These are phyloP conservation scores for Numenius arquata DNA, from an alignment of 2,113 vertebrate species.

Conservation along the genomic window DNA sequence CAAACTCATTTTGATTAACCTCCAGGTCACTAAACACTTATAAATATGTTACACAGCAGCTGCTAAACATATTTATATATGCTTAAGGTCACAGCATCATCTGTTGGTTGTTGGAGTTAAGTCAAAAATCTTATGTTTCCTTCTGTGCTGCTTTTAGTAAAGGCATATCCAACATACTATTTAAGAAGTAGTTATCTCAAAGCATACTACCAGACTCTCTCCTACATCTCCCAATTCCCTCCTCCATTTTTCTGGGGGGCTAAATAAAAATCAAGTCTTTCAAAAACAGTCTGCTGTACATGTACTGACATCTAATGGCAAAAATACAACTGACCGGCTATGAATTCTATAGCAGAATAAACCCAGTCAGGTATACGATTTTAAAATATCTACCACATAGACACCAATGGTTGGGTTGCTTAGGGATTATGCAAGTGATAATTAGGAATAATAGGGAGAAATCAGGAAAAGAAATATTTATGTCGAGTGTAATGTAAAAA, in stretches of 20 bases:
- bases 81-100: conserved; percentile 55
- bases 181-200: not conserved
- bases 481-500: not conserved
- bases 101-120: conserved; percentile 40
- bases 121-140: conserved; percentile 47
- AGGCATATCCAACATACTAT: not conserved
- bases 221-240: conserved; percentile 22
- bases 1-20: conserved; percentile 55
- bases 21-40: conserved; percentile 46
- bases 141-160: conserved; percentile 54
- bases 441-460: not conserved
- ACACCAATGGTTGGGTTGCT: not conserved
- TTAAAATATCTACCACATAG: not conserved
- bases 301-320: conserved; percentile 49
- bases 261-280: conserved; percentile 34
- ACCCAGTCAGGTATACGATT: not conserved
- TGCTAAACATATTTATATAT: conserved; percentile 51
- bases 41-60: conserved; percentile 41
- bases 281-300: conserved; percentile 4
- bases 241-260: not conserved
- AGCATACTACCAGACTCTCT: not conserved
- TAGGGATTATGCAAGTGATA: not conserved
- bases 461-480: not conserved
- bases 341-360: not conserved
- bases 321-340: not conserved